Evolutionary conservation across 2,888 invertebrate genomes (phyloP).

Genomic region (Netelia melanura): DNA sequence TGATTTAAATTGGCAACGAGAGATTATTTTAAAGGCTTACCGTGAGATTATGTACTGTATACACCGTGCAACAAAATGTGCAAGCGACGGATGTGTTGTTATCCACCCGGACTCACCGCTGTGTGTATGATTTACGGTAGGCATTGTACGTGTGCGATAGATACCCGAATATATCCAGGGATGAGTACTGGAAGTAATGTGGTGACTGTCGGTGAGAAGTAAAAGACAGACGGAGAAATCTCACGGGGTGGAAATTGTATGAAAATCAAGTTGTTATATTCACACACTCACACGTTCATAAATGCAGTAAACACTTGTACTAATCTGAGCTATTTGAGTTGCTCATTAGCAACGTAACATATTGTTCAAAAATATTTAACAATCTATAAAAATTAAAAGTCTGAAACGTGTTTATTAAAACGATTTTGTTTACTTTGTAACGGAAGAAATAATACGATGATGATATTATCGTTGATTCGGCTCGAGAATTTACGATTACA

Average conservation of each 20-base stretch:
- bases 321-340: too few species aligned
- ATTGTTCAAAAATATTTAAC: too few species aligned
- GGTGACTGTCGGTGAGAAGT: constrained; percentile 11
- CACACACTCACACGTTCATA: too few species aligned
- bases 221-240: background rate
- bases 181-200: constrained; percentile 28
- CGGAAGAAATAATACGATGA: background rate
- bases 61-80: constrained; percentile 54
- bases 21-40: constrained; percentile 84
- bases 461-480: background rate
- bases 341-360: too few species aligned
- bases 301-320: too few species aligned
- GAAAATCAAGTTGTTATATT: constrained; percentile 1
- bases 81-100: constrained; percentile 35
- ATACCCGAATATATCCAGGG: background rate
- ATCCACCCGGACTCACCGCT: background rate
- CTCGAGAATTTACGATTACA: background rate
- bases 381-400: too few species aligned
- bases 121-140: background rate
- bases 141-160: background rate
- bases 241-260: background rate
- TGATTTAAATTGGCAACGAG: constrained; percentile 76
- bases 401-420: too few species aligned
- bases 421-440: too few species aligned
- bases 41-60: constrained; percentile 79